Evolutionary conservation across 2,113 vertebrate species (phyloP), one percentile per base, ranked within the genome.

Genomic region (Hippocampus guttulatus): DNA sequence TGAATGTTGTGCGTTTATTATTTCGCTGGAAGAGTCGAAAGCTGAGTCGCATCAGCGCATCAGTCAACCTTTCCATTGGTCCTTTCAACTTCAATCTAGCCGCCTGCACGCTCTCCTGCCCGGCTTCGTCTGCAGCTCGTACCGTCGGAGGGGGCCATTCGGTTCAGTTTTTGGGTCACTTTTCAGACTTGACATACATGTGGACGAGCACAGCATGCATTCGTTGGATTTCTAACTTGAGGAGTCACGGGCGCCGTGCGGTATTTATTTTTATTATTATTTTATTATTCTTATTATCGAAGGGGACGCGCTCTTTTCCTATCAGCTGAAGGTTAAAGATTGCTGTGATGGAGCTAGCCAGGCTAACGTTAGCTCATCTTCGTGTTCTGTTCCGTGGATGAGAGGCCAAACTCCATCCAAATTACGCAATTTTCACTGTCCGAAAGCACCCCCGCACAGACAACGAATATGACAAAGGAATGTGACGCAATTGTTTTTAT

Each of bases 241-340:
- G 75, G 70, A 69, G 69, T 73, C 65, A 66, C 54, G 73, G 14
- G 55, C 41, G 82, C 55, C 65, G 45, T 73, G 62, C 15, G 79
- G 41, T 64, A 73, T 74, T n/a, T 55, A 25, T 55, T 18, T 18
- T 21, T 0, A 21, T 55, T 54, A n/a, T 52, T 55, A 23, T 55
- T 55, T 23, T 3, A 23, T 11, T 16, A 11, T 47, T 16, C 12
- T 47, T 65, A 74, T 74, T 57, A 23, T 57, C 12, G 18, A 20
- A 25, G 23, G 12, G 70, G 81, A 83, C 71, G 78, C 77, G 81
- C 78, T 51, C 66, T 47, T 65, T 49, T 80, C 69, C 70, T 23
- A 27, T 79, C 86, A 74, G 80, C 80, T 91, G 89, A 91, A 91
- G 89, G 89, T 91, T 91, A 91, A 80, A 88, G 84, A 82, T 40